Conservation (phyloP, 2,113 vertebrate species). For the Chelonoidis abingdonii region DNA sequence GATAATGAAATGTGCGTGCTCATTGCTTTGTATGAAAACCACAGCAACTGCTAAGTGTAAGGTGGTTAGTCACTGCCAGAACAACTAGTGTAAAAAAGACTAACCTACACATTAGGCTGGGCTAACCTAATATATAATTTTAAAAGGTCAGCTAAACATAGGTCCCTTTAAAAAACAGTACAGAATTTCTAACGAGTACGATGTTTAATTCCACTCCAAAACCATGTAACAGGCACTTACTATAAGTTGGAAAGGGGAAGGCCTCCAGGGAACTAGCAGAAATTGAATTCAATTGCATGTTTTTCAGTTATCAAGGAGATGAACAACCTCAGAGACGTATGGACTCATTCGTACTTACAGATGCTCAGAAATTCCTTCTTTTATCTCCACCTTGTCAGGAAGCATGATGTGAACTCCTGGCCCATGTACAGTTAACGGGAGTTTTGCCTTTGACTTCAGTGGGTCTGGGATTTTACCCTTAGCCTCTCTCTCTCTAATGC, state of each 20-base stretch:
- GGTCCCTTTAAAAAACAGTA: background rate
- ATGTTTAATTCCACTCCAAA: background rate
- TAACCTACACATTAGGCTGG: background rate
- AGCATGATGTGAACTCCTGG: background rate
- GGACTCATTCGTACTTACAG: background rate
- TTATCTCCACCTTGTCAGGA: background rate
- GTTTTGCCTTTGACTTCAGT: background rate
- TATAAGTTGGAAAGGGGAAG: background rate
- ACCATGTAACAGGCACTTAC: background rate
- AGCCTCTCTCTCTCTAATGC: background rate
- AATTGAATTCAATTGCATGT: background rate
- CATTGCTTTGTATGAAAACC: conserved; percentile 25
- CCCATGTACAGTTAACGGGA: background rate
- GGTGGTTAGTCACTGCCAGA: background rate
- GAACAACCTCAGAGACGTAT: background rate
- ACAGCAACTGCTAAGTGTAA: background rate
- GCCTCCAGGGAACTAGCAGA: background rate
- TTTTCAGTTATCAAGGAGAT: background rate
- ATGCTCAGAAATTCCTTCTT: background rate
- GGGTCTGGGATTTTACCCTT: background rate
- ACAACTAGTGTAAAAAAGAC: background rate
- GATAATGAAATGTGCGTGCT: background rate
- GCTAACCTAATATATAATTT: background rate
- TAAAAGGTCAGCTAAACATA: background rate
- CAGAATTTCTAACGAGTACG: background rate